phyloP scores from a whole-genome alignment of 2,888 invertebrate genomes.

The Ptilodon capucinus region DNA sequence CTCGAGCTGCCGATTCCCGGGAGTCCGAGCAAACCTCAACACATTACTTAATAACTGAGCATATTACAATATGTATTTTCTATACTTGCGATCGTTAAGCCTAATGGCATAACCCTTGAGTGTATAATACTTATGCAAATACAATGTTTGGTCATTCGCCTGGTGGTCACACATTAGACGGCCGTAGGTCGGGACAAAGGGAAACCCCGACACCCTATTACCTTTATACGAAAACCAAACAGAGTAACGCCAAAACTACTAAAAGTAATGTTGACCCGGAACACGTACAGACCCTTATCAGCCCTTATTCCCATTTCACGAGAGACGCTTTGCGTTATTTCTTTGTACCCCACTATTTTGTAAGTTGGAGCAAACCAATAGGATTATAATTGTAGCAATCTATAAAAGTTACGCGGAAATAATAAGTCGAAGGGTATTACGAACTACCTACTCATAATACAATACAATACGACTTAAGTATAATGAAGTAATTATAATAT shows the following conservation, averaged over 20 bases:
- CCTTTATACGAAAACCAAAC: slow-evolving; percentile 11
- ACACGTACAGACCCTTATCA: slow-evolving; percentile 1
- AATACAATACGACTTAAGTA: no score
- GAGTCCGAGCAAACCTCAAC: no score
- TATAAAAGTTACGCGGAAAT: no score
- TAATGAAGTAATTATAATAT: no score
- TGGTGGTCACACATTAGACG: slow-evolving; percentile 12
- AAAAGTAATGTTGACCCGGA: slow-evolving; percentile 3
- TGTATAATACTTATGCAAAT: slow-evolving; percentile 10
- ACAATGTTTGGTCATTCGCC: slow-evolving; percentile 10
- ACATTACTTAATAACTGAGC: no score
- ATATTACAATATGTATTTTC: neutral
- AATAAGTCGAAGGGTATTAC: no score
- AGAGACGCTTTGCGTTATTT: neutral
- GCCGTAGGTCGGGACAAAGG: slow-evolving; percentile 9
- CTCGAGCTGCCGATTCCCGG: no score
- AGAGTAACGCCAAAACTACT: slow-evolving; percentile 8
- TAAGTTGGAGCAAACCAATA: neutral
- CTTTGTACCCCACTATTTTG: no score
- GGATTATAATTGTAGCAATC: no score
- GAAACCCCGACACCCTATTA: neutral
- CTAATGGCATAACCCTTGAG: neutral
- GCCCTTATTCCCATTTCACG: slow-evolving; percentile 3
- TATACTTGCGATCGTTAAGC: neutral
- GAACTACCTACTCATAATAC: no score